Evolutionary conservation across 1,140 invertebrate genomes (phyloP).

Genomic region (Ditylenchus dipsaci): DNA sequence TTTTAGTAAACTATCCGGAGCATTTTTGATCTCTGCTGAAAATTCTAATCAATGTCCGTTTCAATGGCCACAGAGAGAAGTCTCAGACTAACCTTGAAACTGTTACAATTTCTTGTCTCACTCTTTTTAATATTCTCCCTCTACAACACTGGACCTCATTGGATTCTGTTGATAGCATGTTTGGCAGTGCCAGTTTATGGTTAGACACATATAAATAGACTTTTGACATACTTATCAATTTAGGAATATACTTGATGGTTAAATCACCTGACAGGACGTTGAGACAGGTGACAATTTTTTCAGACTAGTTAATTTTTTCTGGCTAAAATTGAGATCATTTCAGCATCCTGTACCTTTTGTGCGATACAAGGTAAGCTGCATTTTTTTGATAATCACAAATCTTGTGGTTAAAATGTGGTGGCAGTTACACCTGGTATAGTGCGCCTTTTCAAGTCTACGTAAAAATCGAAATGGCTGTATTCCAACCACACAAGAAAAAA

Average conservation of each 20-base stretch:
- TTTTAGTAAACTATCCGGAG: too few relatives aligned
- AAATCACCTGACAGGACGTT: neutral
- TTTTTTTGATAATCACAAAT: too few relatives aligned
- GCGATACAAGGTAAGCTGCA: slow-evolving; percentile 19
- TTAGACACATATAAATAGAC: neutral
- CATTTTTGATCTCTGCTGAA: too few relatives aligned
- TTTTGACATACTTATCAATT: neutral
- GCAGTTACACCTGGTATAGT: too few relatives aligned
- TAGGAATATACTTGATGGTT: neutral
- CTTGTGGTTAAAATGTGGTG: too few relatives aligned
- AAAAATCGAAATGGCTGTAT: too few relatives aligned
- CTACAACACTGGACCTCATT: slow-evolving; percentile 30
- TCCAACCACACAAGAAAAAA: too few relatives aligned
- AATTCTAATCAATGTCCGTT: too few relatives aligned
- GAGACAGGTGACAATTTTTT: neutral
- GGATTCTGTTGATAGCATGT: slow-evolving; percentile 26
- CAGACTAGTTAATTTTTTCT: neutral
- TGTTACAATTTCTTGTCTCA: slow-evolving; percentile 26
- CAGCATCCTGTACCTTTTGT: slow-evolving; percentile 29
- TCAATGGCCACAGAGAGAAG: neutral
- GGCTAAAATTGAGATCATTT: slow-evolving; percentile 8
- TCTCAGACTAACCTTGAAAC: slow-evolving; percentile 14
- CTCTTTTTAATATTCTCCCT: slow-evolving; percentile 25
- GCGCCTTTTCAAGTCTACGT: too few relatives aligned
- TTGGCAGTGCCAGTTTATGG: slow-evolving; percentile 34